Conservation (phyloP, 1,140 invertebrate genomes). For the Odontomachus brunneus region DNA sequence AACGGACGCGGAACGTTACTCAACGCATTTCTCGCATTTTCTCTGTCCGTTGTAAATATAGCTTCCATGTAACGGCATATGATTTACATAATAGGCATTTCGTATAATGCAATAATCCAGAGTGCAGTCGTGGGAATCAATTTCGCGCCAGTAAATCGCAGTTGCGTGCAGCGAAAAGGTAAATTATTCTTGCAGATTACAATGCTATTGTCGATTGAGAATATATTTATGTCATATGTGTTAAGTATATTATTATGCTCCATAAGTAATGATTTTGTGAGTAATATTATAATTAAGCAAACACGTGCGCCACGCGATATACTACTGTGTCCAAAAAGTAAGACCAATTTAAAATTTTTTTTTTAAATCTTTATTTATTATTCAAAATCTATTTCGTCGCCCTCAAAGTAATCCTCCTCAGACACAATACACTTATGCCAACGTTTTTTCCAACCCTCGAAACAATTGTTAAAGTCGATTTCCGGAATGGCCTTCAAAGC, state of each 20-base stretch:
- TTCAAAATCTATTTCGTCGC: no score
- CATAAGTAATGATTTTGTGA: background rate
- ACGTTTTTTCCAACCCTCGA: no score
- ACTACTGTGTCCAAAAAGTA: no score
- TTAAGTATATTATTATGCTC: background rate
- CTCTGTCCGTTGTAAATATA: background rate
- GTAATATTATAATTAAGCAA: background rate
- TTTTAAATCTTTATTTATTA: no score
- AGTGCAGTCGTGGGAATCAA: background rate
- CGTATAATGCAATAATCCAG: conserved; percentile 2
- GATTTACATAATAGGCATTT: background rate
- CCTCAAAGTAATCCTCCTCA: no score
- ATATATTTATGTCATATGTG: background rate
- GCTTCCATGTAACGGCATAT: background rate
- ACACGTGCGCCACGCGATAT: background rate
- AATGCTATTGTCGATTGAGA: background rate
- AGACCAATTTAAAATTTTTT: no score
- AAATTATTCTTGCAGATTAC: conserved; percentile 34
- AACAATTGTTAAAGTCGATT: no score
- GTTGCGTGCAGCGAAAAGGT: conserved; percentile 9
- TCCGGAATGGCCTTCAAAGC: no score
- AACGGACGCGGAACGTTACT: no score
- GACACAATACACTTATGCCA: no score
- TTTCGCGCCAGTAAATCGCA: conserved; percentile 14
- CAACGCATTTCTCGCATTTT: no score